Conservation (phyloP, 2,888 invertebrate species). For the Sclerodermus sp. region DNA sequence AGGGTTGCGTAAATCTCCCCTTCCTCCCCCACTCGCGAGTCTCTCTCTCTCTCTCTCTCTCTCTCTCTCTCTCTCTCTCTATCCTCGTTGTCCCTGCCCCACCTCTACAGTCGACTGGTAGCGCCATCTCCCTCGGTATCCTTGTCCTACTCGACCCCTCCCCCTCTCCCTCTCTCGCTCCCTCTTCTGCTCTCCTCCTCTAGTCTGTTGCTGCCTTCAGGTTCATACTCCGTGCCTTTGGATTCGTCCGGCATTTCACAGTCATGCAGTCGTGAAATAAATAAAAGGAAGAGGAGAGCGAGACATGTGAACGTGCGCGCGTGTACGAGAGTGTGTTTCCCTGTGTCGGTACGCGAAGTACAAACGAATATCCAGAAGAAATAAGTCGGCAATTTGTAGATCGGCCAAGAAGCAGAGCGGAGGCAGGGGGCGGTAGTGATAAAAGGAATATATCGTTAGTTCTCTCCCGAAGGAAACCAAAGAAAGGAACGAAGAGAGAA, state of each 20-base stretch:
- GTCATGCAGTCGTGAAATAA: no score
- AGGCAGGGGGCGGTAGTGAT: no score
- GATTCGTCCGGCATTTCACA: no score
- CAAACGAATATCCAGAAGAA: no score
- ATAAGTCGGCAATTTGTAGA: no score
- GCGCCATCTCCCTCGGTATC: slow-evolving; percentile 10
- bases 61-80: slow-evolving; percentile 10
- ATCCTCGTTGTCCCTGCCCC: no score
- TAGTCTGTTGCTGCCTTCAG: slow-evolving; percentile 2
- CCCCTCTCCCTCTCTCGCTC: slow-evolving; percentile 10
- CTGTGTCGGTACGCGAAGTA: no score
- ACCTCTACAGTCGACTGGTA: slow-evolving; percentile 5
- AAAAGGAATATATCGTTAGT: no score
- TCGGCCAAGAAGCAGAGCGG: no score
- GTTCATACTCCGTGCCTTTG: slow-evolving; percentile 15
- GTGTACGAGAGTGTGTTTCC: no score
- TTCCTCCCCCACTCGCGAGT: slow-evolving; percentile 11
- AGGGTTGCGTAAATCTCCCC: slow-evolving; percentile 54
- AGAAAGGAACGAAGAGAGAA: neutral
- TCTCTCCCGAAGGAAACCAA: neutral
- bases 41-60: slow-evolving; percentile 13
- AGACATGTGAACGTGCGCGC: no score
- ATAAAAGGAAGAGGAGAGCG: no score
- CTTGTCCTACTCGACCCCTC: neutral
- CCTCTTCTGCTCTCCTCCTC: slow-evolving; percentile 1